Conservation (phyloP, 2,888 invertebrate species). For the Colletes collaris region DNA sequence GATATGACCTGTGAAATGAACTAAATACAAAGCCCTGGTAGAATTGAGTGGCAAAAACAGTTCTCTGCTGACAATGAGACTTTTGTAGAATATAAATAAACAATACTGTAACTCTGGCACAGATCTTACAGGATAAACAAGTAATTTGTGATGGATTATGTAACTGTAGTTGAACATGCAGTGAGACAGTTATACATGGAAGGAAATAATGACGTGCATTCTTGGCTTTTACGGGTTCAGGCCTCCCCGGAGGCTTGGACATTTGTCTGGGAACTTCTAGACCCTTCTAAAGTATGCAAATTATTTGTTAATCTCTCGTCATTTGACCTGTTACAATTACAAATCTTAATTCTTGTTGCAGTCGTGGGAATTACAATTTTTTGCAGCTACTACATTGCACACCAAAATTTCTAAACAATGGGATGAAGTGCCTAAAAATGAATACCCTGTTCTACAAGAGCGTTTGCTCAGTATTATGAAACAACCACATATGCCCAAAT, state of each 20-base stretch:
- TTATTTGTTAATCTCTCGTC: neutral
- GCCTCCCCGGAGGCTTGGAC: conserved; percentile 95
- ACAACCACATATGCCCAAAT: conserved; percentile 92
- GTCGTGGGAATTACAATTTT: conserved; percentile 94
- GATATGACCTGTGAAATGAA: neutral
- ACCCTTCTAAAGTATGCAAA: conserved; percentile 89
- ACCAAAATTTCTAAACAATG: conserved; percentile 94
- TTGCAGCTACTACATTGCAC: conserved; percentile 95
- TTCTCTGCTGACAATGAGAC: neutral
- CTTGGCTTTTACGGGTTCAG: conserved; percentile 94
- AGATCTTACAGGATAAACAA: conserved; percentile 1
- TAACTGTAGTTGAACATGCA: conserved; percentile 82
- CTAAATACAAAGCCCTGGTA: too few species aligned
- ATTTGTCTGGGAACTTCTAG: conserved; percentile 95
- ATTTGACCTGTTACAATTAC: neutral
- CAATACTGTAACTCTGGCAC: neutral
- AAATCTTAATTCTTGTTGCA: conserved; percentile 7
- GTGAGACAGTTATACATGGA: conserved; percentile 84
- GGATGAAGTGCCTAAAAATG: conserved; percentile 92
- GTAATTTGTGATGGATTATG: conserved; percentile 76
- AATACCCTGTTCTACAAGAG: conserved; percentile 90
- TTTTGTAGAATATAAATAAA: neutral
- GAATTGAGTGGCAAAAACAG: too few species aligned
- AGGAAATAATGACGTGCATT: conserved; percentile 91
- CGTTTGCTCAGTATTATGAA: conserved; percentile 90